Percentiles rank a stretch among this genome's conserved stretches.
These are phyloP conservation scores for Lepus americanus DNA, from an alignment of 2,113 vertebrate species.

Conservation along the genomic window DNA sequence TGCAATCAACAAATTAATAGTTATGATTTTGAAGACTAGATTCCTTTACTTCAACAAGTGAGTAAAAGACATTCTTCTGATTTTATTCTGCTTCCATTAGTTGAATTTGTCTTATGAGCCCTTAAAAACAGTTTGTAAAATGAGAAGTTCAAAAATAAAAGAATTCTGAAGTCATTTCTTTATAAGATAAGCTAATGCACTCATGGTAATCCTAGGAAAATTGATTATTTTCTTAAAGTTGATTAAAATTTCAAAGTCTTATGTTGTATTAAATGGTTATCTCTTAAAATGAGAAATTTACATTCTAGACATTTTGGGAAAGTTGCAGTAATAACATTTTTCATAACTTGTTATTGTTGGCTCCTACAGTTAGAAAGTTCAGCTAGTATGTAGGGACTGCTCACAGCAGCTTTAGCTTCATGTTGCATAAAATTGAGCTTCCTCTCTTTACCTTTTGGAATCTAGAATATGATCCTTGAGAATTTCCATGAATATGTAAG, in stretches of 20 bases:
- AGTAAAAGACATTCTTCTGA: background rate
- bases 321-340: background rate
- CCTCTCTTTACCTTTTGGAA: constrained; percentile 52
- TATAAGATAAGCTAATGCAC: background rate
- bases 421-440: constrained; percentile 67
- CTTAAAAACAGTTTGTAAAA: constrained; percentile 18
- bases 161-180: constrained; percentile 20
- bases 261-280: constrained; percentile 31
- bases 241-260: background rate
- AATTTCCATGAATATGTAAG: constrained; percentile 40
- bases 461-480: constrained; percentile 39
- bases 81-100: constrained; percentile 33
- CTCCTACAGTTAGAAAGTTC: constrained; percentile 47
- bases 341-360: background rate
- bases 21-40: background rate
- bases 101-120: constrained; percentile 33
- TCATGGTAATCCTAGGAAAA: constrained; percentile 13
- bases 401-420: constrained; percentile 60
- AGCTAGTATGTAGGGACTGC: background rate
- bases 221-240: background rate
- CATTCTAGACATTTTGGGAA: background rate
- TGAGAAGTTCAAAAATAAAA: constrained; percentile 16
- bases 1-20: background rate
- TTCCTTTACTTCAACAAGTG: background rate
- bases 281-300: constrained; percentile 42